Evolutionary conservation across 1,140 invertebrate species (phyloP).

Genomic region (Vanessa atalanta): DNA sequence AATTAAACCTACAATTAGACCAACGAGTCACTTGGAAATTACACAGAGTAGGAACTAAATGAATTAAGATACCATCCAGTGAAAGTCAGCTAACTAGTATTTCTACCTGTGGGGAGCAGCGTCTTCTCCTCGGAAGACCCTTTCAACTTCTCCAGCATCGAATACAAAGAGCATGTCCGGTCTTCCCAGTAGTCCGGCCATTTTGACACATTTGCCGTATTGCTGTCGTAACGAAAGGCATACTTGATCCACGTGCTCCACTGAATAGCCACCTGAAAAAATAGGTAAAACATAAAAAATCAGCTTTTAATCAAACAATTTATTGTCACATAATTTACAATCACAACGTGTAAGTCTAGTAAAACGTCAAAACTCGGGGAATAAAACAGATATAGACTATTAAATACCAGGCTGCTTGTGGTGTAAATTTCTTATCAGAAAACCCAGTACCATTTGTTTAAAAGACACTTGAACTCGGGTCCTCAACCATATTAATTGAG

Average conservation of each 20-base stretch:
- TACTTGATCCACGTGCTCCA: constrained; percentile 87
- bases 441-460: no score
- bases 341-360: no score
- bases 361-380: neutral
- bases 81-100: no score
- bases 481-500: no score
- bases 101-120: constrained; percentile 83
- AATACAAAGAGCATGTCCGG: constrained; percentile 91
- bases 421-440: no score
- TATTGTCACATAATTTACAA: no score
- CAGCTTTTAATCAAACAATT: neutral
- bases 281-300: neutral
- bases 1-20: no score
- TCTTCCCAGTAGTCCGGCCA: constrained; percentile 87
- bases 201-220: constrained; percentile 89
- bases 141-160: constrained; percentile 88
- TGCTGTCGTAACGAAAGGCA: constrained; percentile 84
- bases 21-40: neutral
- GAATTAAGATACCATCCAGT: no score
- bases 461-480: no score
- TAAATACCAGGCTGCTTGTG: no score
- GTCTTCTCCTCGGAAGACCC: constrained; percentile 88
- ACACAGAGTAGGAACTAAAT: no score
- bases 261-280: constrained; percentile 85
- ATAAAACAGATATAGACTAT: no score